Conservation (phyloP, 2,113 vertebrate species). For the Anas platyrhynchos region DNA sequence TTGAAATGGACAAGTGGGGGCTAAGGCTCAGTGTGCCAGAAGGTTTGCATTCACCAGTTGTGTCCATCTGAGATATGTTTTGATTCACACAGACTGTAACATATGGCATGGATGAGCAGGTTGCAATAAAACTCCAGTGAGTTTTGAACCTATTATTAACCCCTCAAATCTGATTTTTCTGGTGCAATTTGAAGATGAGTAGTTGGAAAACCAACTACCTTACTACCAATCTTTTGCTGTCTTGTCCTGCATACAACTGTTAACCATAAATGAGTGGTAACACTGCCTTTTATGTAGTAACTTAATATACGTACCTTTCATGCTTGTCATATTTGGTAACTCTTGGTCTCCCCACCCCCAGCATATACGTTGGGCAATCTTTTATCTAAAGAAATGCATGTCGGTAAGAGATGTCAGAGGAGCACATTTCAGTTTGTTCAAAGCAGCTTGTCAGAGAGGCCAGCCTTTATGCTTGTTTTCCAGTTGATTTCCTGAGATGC, state of each 20-base stretch:
- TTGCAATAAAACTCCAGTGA: neutral
- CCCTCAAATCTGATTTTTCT: neutral
- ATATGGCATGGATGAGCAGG: neutral
- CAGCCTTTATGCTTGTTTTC: neutral
- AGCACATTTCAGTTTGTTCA: neutral
- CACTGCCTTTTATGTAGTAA: neutral
- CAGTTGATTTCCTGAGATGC: neutral
- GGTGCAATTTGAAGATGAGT: neutral
- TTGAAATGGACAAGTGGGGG: neutral
- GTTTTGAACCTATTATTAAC: neutral
- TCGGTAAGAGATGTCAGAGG: neutral
- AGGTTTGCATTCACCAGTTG: neutral
- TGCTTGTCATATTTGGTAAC: neutral
- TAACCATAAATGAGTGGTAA: neutral
- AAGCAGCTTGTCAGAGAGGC: neutral
- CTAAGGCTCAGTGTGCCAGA: neutral
- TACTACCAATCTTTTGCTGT: neutral
- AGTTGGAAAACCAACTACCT: neutral
- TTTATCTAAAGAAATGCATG: neutral
- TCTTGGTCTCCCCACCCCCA: neutral
- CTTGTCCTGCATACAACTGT: neutral
- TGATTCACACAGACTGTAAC: neutral
- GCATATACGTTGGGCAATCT: neutral
- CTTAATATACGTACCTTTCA: neutral
- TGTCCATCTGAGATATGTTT: neutral